A percentile compares a stretch with the other conserved stretches of the same genome.
Evolutionary conservation across 1,140 invertebrate species (phyloP).

Genomic region (Drosophila willistoni): DNA sequence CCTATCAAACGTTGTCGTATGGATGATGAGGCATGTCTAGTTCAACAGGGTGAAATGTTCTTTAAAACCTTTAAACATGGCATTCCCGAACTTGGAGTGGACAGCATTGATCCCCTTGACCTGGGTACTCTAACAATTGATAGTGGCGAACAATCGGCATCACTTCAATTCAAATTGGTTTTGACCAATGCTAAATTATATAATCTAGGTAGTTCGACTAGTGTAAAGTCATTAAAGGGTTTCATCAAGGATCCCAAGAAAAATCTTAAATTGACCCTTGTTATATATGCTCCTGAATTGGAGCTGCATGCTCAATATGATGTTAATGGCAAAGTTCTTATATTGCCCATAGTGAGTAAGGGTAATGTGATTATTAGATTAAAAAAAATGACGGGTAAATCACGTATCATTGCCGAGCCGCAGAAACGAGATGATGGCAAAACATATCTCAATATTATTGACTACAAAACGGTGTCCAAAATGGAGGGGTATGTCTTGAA

Average conservation of each 20-base stretch:
- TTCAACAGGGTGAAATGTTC: constrained; percentile 40
- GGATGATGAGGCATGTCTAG: constrained; percentile 47
- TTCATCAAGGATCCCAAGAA: constrained; percentile 46
- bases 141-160: constrained; percentile 34
- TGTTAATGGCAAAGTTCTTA: constrained; percentile 56
- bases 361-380: constrained; percentile 42
- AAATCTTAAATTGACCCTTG: constrained; percentile 41
- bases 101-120: constrained; percentile 33
- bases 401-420: constrained; percentile 32
- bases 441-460: constrained; percentile 51
- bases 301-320: constrained; percentile 61
- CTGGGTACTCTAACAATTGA: constrained; percentile 40
- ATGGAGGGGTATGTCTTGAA: constrained; percentile 41
- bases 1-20: constrained; percentile 43
- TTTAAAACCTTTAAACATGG: constrained; percentile 39
- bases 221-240: constrained; percentile 41
- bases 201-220: constrained; percentile 22
- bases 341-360: constrained; percentile 54
- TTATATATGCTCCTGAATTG: constrained; percentile 11
- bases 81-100: constrained; percentile 32
- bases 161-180: constrained; percentile 53
- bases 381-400: constrained; percentile 26
- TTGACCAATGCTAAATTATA: constrained; percentile 42
- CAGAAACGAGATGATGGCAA: constrained; percentile 47
- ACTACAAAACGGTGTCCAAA: constrained; percentile 46